These are phyloP conservation scores for Pseudochromis fuscus DNA, from an alignment of 2,797 vertebrate species.

Conservation along the genomic window DNA sequence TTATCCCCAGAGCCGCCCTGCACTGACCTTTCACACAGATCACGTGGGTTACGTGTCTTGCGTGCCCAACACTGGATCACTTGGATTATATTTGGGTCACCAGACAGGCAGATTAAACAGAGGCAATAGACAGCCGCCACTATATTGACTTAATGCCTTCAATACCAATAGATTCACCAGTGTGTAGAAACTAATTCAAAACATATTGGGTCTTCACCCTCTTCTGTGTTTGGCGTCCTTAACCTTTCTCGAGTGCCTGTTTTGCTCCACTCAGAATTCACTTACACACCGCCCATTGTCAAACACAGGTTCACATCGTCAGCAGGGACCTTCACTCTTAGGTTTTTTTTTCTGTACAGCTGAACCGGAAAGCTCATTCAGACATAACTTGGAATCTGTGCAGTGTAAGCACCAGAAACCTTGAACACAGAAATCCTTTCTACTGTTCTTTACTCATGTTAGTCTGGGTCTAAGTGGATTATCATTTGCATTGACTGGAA, in stretches of 20 bases:
- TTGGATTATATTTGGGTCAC: slow-evolving; percentile 69
- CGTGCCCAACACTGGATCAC: slow-evolving; percentile 43
- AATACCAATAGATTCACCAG: slow-evolving; percentile 8
- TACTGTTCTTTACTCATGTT: slow-evolving; percentile 5
- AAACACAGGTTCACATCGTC: slow-evolving; percentile 5
- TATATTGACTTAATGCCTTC: slow-evolving; percentile 43
- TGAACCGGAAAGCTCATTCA: slow-evolving; percentile 37
- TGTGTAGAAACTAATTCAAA: slow-evolving; percentile 9
- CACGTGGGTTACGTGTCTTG: slow-evolving; percentile 44
- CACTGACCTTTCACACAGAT: slow-evolving; percentile 42
- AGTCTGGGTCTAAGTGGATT: slow-evolving; percentile 10
- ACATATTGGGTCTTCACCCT: not conserved
- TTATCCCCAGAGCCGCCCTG: slow-evolving; percentile 9
- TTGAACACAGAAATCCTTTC: slow-evolving; percentile 47
- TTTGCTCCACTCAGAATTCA: not conserved
- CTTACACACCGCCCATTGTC: not conserved
- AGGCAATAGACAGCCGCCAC: slow-evolving; percentile 32
- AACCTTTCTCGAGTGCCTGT: not conserved
- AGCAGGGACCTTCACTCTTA: slow-evolving; percentile 10
- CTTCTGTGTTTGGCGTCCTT: not conserved
- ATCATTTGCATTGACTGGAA: slow-evolving; percentile 1
- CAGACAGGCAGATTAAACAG: slow-evolving; percentile 63
- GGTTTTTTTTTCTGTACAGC: slow-evolving; percentile 32
- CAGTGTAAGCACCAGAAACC: slow-evolving; percentile 34
- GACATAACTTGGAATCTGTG: slow-evolving; percentile 44